Percentiles rank a stretch among this genome's conserved stretches.
phyloP scores from a whole-genome alignment of 2,888 invertebrate species.

The Minunthozetes semirufus region DNA sequence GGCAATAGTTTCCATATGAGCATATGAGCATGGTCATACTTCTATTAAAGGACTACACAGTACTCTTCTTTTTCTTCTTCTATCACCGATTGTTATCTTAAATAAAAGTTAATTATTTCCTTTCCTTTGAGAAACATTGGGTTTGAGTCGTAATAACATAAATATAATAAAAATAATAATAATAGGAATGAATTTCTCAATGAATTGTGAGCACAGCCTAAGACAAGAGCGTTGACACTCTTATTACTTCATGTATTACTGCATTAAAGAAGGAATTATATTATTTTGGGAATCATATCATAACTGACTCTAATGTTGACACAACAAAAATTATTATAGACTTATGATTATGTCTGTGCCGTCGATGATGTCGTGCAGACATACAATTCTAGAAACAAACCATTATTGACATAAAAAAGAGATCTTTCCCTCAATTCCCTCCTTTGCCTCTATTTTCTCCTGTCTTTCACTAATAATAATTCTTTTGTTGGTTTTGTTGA shows the following conservation, averaged over 20 bases:
- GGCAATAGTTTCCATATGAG: too few relatives aligned
- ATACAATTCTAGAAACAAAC: neutral
- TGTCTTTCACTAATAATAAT: neutral
- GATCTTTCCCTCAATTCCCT: neutral
- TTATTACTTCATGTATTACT: neutral
- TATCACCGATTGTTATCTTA: too few relatives aligned
- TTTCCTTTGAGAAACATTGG: too few relatives aligned
- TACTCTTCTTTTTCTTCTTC: too few relatives aligned
- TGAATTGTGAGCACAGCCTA: neutral
- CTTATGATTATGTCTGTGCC: neutral
- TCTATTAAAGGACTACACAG: too few relatives aligned
- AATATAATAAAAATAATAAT: too few relatives aligned
- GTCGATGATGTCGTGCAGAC: conserved; percentile 25
- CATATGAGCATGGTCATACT: too few relatives aligned
- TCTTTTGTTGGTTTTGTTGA: neutral
- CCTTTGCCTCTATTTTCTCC: neutral
- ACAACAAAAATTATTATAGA: neutral
- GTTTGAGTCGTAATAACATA: too few relatives aligned
- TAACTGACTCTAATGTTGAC: conserved; percentile 8
- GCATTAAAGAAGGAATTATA: neutral
- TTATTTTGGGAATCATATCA: conserved; percentile 1
- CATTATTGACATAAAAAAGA: neutral
- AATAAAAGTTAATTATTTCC: too few relatives aligned
- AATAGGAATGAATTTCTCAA: too few relatives aligned
- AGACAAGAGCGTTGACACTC: conserved; percentile 17